Evolutionary conservation across 2,888 invertebrate genomes (phyloP), one percentile per base, ranked within the genome.

Genomic region (Scelioninae gen. 1): DNA sequence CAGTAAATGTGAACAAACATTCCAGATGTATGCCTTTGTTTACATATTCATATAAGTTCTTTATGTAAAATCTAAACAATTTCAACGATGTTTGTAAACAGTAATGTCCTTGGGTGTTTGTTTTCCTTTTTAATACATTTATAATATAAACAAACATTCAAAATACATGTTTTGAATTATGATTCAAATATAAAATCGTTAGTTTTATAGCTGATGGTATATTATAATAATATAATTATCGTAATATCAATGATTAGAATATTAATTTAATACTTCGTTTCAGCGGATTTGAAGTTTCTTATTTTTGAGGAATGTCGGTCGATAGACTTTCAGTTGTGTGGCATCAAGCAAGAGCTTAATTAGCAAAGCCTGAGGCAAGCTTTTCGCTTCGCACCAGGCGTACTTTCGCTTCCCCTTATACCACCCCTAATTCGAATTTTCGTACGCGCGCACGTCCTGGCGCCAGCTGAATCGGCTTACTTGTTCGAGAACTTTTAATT

Each of bases 401-500:
- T 80, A 84, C 77, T 83, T 83, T 83, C 76, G 53, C 72, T 74
- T 53, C 68, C 34, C 55, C 71, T 49, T 32, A 10, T 49, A 8
- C 66, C 71, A 71, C 65, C 66, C 43, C 9, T 51, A 74, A 80
- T 80, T 65, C 76, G 78, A 85, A 81, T 81, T 83, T 85, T 81
- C 75, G 74, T 83, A 75, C 80, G 55, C 77, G 74, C 49, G 55
- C 80, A 71, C 63, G 80, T 80, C 63, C 80, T 80, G 75, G 75
- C 78, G 83, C 83, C 81, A 77, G 72, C 78, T 83, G 77, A 71
- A 76, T 82, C 77, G 69, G 71, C 80, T 80, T 77, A 72, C 76
- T 72, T 77, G 77, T 72, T 72, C 69, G 51, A 16, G 60, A 84
- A 84, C 80, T 84, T 84, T 84, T 83, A 84, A 84, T 84, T 84